phyloP scores from a whole-genome alignment of 2,888 invertebrate genomes.

The Drosophila nr. perissopoda region DNA sequence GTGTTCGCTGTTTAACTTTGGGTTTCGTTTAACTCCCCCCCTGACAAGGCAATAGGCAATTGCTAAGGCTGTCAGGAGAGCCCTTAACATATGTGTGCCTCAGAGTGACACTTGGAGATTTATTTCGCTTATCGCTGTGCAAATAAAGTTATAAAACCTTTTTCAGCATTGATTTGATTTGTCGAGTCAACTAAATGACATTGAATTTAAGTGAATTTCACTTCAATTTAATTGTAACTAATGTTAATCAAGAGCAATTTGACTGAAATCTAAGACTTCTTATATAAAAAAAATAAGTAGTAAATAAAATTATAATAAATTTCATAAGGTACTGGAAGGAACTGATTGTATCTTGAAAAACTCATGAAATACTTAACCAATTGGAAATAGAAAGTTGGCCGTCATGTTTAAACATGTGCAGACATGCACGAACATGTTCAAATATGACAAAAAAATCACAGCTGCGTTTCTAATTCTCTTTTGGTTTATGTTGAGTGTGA shows the following conservation, averaged over 20 bases:
- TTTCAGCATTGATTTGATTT: constrained; percentile 65
- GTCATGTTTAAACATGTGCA: not conserved
- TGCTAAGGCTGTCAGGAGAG: constrained; percentile 40
- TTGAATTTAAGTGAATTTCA: constrained; percentile 50
- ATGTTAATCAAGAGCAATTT: not conserved
- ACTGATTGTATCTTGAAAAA: not conserved
- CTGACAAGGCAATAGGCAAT: constrained; percentile 27
- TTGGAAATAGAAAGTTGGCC: not conserved
- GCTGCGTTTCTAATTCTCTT: not conserved
- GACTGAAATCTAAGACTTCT: not conserved
- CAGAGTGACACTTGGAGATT: constrained; percentile 72
- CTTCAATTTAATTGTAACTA: constrained; percentile 27
- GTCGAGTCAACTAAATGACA: constrained; percentile 35
- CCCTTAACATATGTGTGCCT: constrained; percentile 64
- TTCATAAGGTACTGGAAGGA: not conserved
- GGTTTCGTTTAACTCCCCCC: constrained; percentile 37
- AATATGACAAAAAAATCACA: not conserved
- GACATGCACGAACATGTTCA: not conserved
- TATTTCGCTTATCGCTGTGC: constrained; percentile 71
- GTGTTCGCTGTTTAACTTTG: constrained; percentile 49
- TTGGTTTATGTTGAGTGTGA: not conserved
- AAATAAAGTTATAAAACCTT: constrained; percentile 77
- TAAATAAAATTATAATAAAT: not conserved
- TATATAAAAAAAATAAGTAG: not conserved
- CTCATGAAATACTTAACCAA: not conserved